Base-by-base conservation (phyloP, 2,888 invertebrate species). In the Xestia ashworthii region DNA sequence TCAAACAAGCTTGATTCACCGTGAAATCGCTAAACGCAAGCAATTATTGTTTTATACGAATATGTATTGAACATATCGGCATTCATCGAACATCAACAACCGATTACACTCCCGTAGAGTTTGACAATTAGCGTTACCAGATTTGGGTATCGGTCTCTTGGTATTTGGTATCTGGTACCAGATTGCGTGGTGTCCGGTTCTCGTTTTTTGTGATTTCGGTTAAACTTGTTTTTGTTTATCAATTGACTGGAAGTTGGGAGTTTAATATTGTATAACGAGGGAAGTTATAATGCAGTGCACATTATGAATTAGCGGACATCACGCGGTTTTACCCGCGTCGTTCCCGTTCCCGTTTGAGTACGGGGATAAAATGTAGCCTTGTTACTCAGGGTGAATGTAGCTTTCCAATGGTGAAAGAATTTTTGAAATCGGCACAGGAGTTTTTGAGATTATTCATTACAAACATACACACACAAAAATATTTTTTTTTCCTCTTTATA, bases 1-100 rank as follows among this genome's bases (percentile, higher is more conserved):
- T 92, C 93, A 93, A 93, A 93, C 89, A 91, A 83, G 80, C 86
- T 85, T 75, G 85, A 83, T 89, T 83, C 84, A 81, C 90, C 92
- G 91, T 93, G 90, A 92, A 94, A 94, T 94, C 88, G 90, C 81
- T 94, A 94, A 94, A 93, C 87, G 88, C 85, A 80, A 82, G 81
- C 89, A 91, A 90, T 91, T 89, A 88, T 90, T 89, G 82, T 89
- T 89, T 87, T 89, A 85, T 87, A 86, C 85, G 83, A 87, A 69
- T 76, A 74, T 79, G 66, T 73, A 68, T 82, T 72, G 76, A 84
- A 82, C 65, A 38, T 67, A 81, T 79, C 77, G 71, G 76, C 70
- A 68, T 76, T 84, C 71, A 86, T 88, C 79, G 76, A 83, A 81
- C 82, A 77, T 78, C 82, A 81, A 85, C 84, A 83, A 77, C 79